Evolutionary conservation across 2,113 vertebrate genomes (phyloP), one percentile per base, ranked within the genome.

Genomic region (Pyxicephalus adspersus): DNA sequence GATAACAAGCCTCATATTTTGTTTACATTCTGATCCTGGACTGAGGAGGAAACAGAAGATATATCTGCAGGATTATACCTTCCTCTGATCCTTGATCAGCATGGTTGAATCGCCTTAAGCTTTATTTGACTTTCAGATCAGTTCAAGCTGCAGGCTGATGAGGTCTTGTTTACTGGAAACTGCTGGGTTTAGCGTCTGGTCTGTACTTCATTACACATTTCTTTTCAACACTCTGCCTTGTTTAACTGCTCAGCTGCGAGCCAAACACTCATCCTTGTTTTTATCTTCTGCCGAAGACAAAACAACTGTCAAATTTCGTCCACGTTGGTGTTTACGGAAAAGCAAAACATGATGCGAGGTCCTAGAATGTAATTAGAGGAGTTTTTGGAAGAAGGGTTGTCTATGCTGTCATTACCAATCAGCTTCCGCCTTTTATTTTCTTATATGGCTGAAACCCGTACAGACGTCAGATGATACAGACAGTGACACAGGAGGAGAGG

Each of bases 91-190:
- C 67, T 50, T 28, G 17, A 26, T 52, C 50, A 52, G 18, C 66
- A 67, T 2, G 22, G 0, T 20, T 23, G 38, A 28, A 28, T 26
- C 3, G 20, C 72, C 72, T 45, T 45, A 22, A 31, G 55, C 20
- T 17, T 38, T 58, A 17, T 63, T 76, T 76, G 73, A 63, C 73
- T 76, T 76, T 76, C 34, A 76, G 20, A 38, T 76, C 57, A 76
- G 20, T 63, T 50, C 31, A 26, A n/a, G 55, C 71, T 58, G 4
- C 22, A 25, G 61, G 31, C 22, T 5, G 31, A 63, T 45, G 54
- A 77, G 51, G 25, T 31, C 26, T 77, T 65, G 61, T 77, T 66
- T 77, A 77, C 63, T 77, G 50, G 3, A 77, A 65, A 34, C 26
- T n/a, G 18, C 51, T 55, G 19, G 28, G 68, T 72, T 55, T 55